A percentile compares a stretch with the other conserved stretches of the same genome.
Evolutionary conservation across 2,888 invertebrate species (phyloP).

Genomic region (Rotaria socialis): DNA sequence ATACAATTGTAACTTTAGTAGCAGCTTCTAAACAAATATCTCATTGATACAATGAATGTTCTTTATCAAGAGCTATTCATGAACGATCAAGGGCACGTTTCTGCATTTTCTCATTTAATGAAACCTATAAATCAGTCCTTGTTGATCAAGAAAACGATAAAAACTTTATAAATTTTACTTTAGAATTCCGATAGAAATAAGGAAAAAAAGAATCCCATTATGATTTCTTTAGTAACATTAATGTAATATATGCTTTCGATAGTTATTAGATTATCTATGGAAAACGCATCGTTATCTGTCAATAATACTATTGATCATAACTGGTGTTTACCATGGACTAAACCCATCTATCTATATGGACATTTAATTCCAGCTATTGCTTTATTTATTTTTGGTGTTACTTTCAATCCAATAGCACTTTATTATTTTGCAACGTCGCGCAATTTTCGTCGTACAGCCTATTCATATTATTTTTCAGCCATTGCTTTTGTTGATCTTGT

Average conservation of each 20-base stretch:
- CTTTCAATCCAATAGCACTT: not conserved
- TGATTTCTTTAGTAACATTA: not conserved
- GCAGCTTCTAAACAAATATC: not conserved
- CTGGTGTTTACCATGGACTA: not conserved
- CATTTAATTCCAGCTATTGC: not conserved
- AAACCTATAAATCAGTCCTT: not conserved
- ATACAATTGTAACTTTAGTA: not conserved
- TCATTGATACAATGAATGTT: not conserved
- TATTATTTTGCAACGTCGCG: not conserved
- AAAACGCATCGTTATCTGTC: not conserved
- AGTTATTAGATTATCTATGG: not conserved
- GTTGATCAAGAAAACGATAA: not conserved
- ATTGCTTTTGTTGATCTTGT: not conserved
- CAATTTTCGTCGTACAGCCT: not conserved
- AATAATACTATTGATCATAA: not conserved
- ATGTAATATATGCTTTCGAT: not conserved
- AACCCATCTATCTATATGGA: not conserved
- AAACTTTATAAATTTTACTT: not conserved
- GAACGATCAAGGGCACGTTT: not conserved
- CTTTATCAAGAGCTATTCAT: not conserved
- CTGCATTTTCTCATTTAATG: not conserved
- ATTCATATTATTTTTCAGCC: not conserved
- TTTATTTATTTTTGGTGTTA: not conserved
- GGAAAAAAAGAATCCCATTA: too few species aligned
- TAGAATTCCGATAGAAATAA: too few species aligned